Conservation (phyloP, 2,797 vertebrate species). For the Crax fasciolata region DNA sequence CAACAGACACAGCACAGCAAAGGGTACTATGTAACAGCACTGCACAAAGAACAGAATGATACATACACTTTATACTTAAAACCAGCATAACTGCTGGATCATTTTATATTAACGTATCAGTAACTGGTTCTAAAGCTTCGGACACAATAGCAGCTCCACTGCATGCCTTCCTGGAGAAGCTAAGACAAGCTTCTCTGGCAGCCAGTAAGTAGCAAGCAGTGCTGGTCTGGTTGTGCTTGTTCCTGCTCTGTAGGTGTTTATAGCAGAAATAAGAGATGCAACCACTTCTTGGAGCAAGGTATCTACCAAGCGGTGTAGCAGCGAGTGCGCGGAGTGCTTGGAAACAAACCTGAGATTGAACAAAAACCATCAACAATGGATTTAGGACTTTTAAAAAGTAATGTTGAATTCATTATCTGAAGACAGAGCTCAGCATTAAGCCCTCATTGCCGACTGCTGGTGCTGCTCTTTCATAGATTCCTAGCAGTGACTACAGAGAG, state of each 20-base stretch:
- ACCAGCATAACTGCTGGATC: neutral
- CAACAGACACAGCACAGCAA: neutral
- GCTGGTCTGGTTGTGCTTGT: constrained; percentile 32
- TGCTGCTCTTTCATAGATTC: neutral
- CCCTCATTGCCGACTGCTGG: neutral
- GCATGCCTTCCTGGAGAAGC: neutral
- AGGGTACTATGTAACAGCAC: fast-evolving
- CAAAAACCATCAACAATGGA: neutral
- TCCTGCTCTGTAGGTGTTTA: neutral
- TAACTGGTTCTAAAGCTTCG: neutral
- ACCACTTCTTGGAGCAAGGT: constrained; percentile 61
- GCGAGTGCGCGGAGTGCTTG: fast-evolving
- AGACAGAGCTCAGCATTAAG: neutral
- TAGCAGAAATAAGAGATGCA: constrained; percentile 1
- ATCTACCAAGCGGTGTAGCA: neutral
- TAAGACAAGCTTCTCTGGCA: neutral
- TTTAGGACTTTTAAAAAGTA: neutral
- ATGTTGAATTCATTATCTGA: neutral
- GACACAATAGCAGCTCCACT: neutral
- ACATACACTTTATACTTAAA: neutral
- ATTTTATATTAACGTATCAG: neutral
- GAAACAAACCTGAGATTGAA: neutral
- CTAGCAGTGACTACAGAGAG: neutral
- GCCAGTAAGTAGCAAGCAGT: neutral
- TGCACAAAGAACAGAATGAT: neutral